These are phyloP conservation scores for Sturnus vulgaris DNA, from an alignment of 2,113 vertebrate species.

Conservation along the genomic window DNA sequence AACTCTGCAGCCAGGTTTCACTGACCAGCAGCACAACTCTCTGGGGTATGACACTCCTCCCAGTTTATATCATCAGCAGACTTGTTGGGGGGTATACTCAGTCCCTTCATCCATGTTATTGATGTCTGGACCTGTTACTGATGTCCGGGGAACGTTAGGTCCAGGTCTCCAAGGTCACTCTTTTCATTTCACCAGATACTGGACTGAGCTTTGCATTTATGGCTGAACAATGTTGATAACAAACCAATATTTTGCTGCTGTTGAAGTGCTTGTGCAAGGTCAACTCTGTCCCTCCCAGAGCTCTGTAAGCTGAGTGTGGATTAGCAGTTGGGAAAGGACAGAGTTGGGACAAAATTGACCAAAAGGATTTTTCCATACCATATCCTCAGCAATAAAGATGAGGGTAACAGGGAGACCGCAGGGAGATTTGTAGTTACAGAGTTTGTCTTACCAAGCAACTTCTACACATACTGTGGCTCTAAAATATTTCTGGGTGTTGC, in stretches of 20 bases:
- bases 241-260: background rate
- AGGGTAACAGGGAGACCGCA: background rate
- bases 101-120: background rate
- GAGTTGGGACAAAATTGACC: background rate
- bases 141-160: rapidly evolving
- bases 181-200: rapidly evolving
- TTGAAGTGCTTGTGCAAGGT: background rate
- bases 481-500: background rate
- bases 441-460: background rate
- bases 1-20: background rate
- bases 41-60: background rate
- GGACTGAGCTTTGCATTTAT: background rate
- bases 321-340: background rate
- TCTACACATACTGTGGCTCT: background rate
- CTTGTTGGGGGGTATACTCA: background rate
- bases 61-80: background rate
- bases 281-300: rapidly evolving
- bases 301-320: background rate
- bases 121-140: background rate
- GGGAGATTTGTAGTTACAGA: background rate
- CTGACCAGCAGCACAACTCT: no score
- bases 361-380: background rate
- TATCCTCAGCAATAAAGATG: background rate
- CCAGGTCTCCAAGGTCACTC: background rate
- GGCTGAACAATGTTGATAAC: background rate